Evolutionary conservation across 2,797 vertebrate genomes (phyloP).

Genomic region (Cephalopachus bancanus): DNA sequence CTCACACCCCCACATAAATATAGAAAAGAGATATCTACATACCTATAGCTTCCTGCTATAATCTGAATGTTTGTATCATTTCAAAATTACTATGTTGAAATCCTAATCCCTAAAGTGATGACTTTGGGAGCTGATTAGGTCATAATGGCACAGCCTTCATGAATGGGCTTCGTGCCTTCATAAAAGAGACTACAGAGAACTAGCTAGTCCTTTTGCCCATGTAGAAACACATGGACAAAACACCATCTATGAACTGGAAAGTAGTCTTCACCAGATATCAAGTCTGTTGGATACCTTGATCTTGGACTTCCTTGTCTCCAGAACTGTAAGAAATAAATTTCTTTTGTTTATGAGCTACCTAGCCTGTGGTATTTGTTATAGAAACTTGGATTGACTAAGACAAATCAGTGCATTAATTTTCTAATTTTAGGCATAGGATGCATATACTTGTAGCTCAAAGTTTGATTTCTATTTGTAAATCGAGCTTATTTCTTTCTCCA

Average conservation of each 20-base stretch:
- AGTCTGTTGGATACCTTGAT: not conserved
- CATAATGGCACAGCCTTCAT: too few species aligned
- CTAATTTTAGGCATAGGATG: not conserved
- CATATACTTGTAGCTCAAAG: not conserved
- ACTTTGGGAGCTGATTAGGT: too few species aligned
- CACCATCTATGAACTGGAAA: not conserved
- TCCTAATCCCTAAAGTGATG: not conserved
- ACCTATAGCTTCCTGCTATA: not conserved
- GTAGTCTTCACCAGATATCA: too few species aligned
- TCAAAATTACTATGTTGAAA: not conserved
- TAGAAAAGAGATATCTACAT: not conserved
- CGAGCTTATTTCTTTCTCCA: not conserved
- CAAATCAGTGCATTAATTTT: not conserved
- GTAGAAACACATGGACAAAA: not conserved
- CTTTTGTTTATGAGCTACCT: not conserved
- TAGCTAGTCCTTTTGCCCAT: not conserved
- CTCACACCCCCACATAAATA: not conserved
- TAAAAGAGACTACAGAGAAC: not conserved
- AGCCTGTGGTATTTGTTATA: not conserved
- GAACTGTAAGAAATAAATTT: not conserved
- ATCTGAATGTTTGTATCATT: not conserved
- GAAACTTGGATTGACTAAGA: not conserved
- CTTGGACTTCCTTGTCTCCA: not conserved
- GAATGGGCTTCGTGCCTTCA: not conserved
- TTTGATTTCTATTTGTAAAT: conserved; percentile 38